These are phyloP conservation scores for Aproaerema taeniolella DNA, from an alignment of 2,888 invertebrate genomes.

Conservation along the genomic window DNA sequence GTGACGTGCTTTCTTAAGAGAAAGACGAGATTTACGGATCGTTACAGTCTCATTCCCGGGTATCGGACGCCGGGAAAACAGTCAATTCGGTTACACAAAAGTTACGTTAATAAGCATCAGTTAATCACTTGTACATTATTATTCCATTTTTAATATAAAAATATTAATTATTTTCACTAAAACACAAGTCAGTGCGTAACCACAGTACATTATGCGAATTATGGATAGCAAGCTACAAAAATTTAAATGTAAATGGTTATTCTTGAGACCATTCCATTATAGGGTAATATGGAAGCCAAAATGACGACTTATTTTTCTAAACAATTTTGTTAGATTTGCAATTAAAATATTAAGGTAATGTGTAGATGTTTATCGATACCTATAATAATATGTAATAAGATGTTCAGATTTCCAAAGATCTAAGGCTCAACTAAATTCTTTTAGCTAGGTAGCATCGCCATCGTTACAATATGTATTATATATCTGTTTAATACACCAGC, in stretches of 20 bases:
- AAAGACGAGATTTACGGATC: neutral
- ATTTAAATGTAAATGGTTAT: constrained; percentile 54
- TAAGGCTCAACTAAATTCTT: constrained; percentile 70
- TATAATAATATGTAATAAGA: constrained; percentile 54
- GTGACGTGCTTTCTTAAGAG: constrained; percentile 38
- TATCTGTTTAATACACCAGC: too few relatives aligned
- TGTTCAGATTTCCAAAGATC: constrained; percentile 72
- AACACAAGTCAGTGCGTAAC: constrained; percentile 28
- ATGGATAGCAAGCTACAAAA: constrained; percentile 41
- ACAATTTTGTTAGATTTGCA: constrained; percentile 72
- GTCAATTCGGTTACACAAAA: neutral
- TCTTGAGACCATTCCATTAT: constrained; percentile 73
- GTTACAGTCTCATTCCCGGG: neutral
- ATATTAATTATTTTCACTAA: constrained; percentile 1
- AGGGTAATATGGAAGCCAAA: constrained; percentile 71
- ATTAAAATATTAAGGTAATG: constrained; percentile 58
- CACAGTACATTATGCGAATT: constrained; percentile 35
- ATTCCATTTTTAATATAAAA: constrained; percentile 5
- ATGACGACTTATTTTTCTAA: constrained; percentile 76
- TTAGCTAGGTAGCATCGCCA: constrained; percentile 50
- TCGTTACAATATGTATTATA: constrained; percentile 31
- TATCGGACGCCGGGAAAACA: neutral
- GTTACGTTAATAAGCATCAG: neutral
- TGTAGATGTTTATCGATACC: constrained; percentile 71
- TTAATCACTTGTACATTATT: constrained; percentile 3